Base-by-base conservation (phyloP, 2,888 invertebrate species). In the Anthoptus insignis region DNA sequence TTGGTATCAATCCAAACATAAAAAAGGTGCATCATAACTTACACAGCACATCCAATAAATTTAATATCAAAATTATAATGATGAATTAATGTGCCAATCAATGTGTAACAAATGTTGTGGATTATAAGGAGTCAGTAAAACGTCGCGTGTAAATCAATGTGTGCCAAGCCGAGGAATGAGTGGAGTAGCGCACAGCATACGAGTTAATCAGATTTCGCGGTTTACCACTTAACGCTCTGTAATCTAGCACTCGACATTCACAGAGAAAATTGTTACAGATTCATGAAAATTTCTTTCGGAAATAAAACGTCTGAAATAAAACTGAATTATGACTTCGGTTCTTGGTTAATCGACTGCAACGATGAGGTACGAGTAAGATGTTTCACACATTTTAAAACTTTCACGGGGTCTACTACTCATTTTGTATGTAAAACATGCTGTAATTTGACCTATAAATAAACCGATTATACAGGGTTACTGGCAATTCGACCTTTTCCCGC, bases 161-260 rank as follows among this genome's bases (percentile, higher is more conserved):
- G 49, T 54, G 63, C 63, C 63, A 63, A 63, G 56, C 27, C 56
- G 63, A 56, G 37, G 61, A 45, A 22, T 11, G 45, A 63, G 27
- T 49, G 47, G 54, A 63, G 37, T 63, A 56, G 63, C 63, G 49
- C 63, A 21, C 45, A 47, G 61, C 61, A 56, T 56, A 63, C 63
- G 54, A 63, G 54, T 63, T 63, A 63, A 63, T 63, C 63, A 63
- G 63, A 63, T 56, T 63, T 63, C 56, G 63, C 63, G 63, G 63
- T 63, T 63, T 63, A 63, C 63, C 63, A 63, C 61, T 63, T 63
- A 37, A 63, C 61, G 61, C 61, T 63, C 47, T 63, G 27, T 63
- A 63, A 56, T 24, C 54, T 27, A 53, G 32, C 34, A 34, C 61
- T 45, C 39, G 37, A 59, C 47, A 63, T 47, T 54, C 27, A 42